Conservation (phyloP, 2,888 invertebrate species). For the Parnassius orleans region DNA sequence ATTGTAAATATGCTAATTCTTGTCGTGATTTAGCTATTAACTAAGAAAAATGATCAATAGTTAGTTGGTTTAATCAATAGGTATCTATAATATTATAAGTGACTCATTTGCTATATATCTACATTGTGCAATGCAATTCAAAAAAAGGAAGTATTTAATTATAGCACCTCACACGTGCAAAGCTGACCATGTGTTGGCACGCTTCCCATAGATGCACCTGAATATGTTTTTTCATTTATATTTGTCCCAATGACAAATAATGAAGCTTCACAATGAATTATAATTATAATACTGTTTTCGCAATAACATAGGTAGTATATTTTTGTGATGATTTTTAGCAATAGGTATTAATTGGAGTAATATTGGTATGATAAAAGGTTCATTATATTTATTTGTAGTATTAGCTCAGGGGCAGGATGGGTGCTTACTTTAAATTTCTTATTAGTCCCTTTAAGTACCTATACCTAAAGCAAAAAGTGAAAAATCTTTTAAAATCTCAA, state of each 20-base stretch:
- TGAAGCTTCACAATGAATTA: slow-evolving; percentile 22
- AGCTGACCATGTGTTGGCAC: slow-evolving; percentile 47
- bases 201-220: slow-evolving; percentile 54
- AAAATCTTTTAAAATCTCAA: no score
- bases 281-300: slow-evolving; percentile 12
- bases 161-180: slow-evolving; percentile 31
- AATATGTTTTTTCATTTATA: slow-evolving; percentile 51
- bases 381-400: no score
- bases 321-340: not conserved
- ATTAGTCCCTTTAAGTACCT: no score
- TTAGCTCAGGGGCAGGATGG: no score
- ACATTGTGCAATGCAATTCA: slow-evolving; percentile 9
- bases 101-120: slow-evolving; percentile 2
- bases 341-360: no score
- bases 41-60: not conserved
- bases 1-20: no score
- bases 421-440: no score
- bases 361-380: no score
- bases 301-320: slow-evolving; percentile 1
- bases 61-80: slow-evolving; percentile 5
- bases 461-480: no score
- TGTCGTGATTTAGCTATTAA: no score
- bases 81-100: not conserved
- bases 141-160: slow-evolving; percentile 31
- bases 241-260: slow-evolving; percentile 38